phyloP scores from a whole-genome alignment of 2,113 vertebrate genomes.

The Sylvilagus bachmani region DNA sequence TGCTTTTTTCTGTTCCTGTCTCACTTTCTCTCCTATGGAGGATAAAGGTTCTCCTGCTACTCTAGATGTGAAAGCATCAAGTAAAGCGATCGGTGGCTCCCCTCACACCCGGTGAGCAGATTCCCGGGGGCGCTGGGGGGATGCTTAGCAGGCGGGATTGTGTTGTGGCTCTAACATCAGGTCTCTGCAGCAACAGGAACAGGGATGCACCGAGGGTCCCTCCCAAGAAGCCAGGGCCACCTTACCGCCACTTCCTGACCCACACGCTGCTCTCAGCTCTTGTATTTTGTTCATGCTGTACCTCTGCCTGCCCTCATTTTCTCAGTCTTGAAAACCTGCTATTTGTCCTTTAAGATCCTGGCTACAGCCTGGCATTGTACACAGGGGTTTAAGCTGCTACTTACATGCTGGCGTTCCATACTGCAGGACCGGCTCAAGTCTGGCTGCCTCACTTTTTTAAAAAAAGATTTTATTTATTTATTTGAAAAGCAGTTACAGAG shows the following conservation, averaged over 20 bases:
- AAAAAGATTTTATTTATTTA: no score
- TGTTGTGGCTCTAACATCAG: not conserved
- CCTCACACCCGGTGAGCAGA: not conserved
- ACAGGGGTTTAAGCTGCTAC: no score
- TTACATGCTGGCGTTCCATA: no score
- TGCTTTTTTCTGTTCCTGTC: not conserved
- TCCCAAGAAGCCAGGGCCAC: not conserved
- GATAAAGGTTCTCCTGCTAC: not conserved
- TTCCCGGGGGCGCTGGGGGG: not conserved
- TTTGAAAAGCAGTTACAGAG: no score
- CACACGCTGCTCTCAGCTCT: not conserved
- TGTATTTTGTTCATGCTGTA: accelerated
- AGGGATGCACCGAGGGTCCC: not conserved
- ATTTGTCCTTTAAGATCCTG: not conserved
- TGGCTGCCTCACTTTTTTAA: no score
- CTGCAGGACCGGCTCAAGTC: no score
- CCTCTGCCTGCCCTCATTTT: not conserved
- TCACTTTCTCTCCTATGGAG: not conserved
- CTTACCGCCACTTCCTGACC: accelerated
- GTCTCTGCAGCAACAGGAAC: not conserved
- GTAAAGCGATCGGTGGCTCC: not conserved
- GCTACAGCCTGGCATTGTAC: no score
- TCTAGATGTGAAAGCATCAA: not conserved
- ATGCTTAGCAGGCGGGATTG: not conserved
- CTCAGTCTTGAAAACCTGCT: not conserved